Evolutionary conservation across 2,113 vertebrate genomes (phyloP), one percentile per base, ranked within the genome.

Genomic region (Hippolais icterina): DNA sequence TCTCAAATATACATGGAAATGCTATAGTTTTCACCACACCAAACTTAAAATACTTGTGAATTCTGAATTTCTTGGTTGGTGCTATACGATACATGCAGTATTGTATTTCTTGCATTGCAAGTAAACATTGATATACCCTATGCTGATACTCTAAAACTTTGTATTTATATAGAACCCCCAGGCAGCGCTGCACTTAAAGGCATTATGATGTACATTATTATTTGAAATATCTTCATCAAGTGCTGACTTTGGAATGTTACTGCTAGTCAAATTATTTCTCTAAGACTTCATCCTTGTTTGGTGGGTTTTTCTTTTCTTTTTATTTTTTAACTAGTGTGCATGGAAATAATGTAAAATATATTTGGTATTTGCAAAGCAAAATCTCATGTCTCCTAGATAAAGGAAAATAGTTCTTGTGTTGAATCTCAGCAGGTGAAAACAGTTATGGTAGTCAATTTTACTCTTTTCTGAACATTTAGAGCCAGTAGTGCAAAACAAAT

Each of bases 401-500:
- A 75, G 37, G 25, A 54, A 80, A 80, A 72, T 9, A 47, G 24
- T 50, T 42, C 37, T 53, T 81, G 10, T 61, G 59, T 53, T 1
- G 2, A 69, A 69, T 53, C 53, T 80, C 47, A 95, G 74, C 63
- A 87, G 53, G 53, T 93, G 61, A 72, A 80, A 87, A 44, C n/a
- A 61, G 33, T 94, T 93, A 54, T 3, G 5, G 46, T 78, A 87
- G 72, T 52, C 11, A 11, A 5, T 90, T 89, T 94, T 94, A 82
- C 60, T 93, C 24, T 64, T 91, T 65, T 75, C 31, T n/a, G 44
- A 87, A 74, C 29, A 42, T 10, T 80, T 60, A 56, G 37, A 93
- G 37, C 33, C 49, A 76, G n/a, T 90, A 78, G 46, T 95, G 90
- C 61, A 94, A 96, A 94, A 83, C 76, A 89, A 83, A 82, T 46